These are phyloP conservation scores for Amyelois transitella DNA, from an alignment of 1,140 invertebrate species.

Conservation along the genomic window DNA sequence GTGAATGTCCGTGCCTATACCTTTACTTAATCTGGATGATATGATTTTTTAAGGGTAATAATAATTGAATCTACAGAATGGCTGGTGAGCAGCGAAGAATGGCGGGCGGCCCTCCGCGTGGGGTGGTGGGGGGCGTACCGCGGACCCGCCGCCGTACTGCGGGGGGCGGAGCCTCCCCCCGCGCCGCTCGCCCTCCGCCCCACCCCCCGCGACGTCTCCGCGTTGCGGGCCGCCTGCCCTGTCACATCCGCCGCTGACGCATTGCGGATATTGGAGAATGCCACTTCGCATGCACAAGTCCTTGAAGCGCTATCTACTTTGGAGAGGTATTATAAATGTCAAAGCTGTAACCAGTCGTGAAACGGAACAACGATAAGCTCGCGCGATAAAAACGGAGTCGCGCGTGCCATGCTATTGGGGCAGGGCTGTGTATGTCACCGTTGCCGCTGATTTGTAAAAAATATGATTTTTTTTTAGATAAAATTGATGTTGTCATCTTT, in stretches of 20 bases:
- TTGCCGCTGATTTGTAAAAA: no score
- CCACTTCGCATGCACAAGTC: slow-evolving; percentile 75
- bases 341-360: not conserved
- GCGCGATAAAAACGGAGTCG: no score
- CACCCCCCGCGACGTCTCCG: slow-evolving; percentile 58
- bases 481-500: no score
- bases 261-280: slow-evolving; percentile 77
- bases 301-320: slow-evolving; percentile 71
- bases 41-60: slow-evolving; percentile 10
- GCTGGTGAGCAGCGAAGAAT: slow-evolving; percentile 51
- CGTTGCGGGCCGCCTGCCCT: slow-evolving; percentile 66
- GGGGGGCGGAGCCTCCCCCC: slow-evolving; percentile 26
- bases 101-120: slow-evolving; percentile 62
- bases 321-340: slow-evolving; percentile 69
- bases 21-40: not conserved
- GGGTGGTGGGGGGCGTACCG: slow-evolving; percentile 75
- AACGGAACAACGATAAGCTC: no score
- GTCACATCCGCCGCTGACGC: slow-evolving; percentile 68
- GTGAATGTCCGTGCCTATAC: no score
- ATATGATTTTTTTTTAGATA: no score
- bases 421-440: no score
- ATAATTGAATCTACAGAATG: slow-evolving; percentile 35
- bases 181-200: slow-evolving; percentile 54
- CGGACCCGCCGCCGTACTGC: slow-evolving; percentile 47
- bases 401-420: no score